phyloP scores from a whole-genome alignment of 2,113 vertebrate genomes.

The Drymodes brunneopygia region DNA sequence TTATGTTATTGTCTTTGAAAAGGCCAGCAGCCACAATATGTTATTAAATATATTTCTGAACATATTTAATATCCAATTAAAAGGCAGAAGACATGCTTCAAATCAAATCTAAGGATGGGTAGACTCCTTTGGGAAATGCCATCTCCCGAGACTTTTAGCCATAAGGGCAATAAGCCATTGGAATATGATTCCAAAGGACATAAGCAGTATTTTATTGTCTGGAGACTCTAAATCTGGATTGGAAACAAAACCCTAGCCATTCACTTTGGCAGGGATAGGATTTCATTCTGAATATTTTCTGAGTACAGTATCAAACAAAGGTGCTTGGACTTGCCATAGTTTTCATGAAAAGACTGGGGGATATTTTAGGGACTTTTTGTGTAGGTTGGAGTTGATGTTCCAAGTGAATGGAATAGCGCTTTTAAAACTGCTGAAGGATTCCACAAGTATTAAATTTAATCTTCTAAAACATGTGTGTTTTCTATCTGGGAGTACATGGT shows the following conservation, averaged over 20 bases:
- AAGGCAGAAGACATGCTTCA: background rate
- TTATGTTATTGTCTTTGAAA: conserved; percentile 6
- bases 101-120: background rate
- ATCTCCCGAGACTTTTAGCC: background rate
- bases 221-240: background rate
- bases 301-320: background rate
- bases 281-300: background rate
- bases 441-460: background rate
- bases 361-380: background rate
- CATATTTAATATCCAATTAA: conserved; percentile 5
- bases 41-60: conserved; percentile 31
- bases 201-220: background rate
- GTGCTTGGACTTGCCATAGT: background rate
- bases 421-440: background rate
- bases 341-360: background rate
- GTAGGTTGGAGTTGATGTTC: background rate
- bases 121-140: conserved; percentile 1
- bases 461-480: background rate
- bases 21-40: background rate
- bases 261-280: background rate
- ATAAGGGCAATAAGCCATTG: background rate
- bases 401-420: background rate
- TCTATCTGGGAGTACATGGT: background rate
- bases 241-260: background rate
- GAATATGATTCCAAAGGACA: background rate